These are phyloP conservation scores for Junonia oenone DNA, from an alignment of 2,888 invertebrate species.

Conservation along the genomic window DNA sequence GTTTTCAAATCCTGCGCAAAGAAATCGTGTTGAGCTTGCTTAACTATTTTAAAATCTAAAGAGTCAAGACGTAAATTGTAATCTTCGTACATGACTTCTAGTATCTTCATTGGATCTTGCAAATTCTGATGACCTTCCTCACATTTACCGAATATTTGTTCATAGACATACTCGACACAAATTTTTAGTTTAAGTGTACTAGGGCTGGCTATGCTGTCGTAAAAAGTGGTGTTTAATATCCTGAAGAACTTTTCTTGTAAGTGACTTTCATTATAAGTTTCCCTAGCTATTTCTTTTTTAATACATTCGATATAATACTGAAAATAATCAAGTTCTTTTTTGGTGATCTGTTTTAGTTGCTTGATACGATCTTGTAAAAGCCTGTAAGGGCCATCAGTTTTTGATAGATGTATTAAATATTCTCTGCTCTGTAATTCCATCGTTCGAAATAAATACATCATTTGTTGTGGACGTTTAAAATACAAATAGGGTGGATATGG, in stretches of 20 bases:
- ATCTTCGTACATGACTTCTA: conserved; percentile 70
- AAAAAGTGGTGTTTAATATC: conserved; percentile 61
- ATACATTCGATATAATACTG: conserved; percentile 64
- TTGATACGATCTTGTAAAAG: conserved; percentile 53
- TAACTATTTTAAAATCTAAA: conserved; percentile 65
- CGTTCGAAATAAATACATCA: conserved; percentile 61
- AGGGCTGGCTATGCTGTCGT: conserved; percentile 63
- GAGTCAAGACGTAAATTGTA: conserved; percentile 63
- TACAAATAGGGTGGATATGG: conserved; percentile 51
- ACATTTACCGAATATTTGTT: conserved; percentile 67
- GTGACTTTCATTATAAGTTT: conserved; percentile 57
- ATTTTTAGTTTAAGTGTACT: conserved; percentile 62
- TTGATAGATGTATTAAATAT: conserved; percentile 62
- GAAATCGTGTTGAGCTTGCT: conserved; percentile 61
- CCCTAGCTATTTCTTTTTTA: conserved; percentile 54
- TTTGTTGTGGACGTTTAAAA: conserved; percentile 57
- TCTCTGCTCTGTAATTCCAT: conserved; percentile 73
- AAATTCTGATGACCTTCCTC: conserved; percentile 68
- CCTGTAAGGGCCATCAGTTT: conserved; percentile 55
- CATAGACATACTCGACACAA: conserved; percentile 71
- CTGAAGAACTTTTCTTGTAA: conserved; percentile 65
- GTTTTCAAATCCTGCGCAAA: conserved; percentile 66
- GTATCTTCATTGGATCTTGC: conserved; percentile 67
- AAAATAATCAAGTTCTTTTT: conserved; percentile 63
- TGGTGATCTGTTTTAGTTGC: conserved; percentile 52